phyloP scores from a whole-genome alignment of 2,113 vertebrate species.

The Rostratula benghalensis region DNA sequence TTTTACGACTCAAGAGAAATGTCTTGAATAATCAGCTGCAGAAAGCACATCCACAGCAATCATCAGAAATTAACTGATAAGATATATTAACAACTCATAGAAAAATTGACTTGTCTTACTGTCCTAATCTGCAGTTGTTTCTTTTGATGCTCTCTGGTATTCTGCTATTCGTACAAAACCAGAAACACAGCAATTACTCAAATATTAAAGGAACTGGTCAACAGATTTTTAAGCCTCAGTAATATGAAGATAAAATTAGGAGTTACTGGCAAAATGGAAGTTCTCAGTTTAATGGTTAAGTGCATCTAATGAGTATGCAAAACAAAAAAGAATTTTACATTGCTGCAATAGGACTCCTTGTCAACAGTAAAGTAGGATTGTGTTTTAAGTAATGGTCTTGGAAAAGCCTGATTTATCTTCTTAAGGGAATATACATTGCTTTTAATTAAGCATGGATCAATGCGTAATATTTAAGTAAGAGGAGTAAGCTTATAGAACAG shows the following conservation, averaged over 20 bases:
- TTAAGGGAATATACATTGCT: not conserved
- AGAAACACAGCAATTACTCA: not conserved
- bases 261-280: too few species aligned
- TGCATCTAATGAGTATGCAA: not conserved
- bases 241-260: not conserved
- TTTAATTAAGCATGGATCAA: not conserved
- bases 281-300: not conserved
- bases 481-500: not conserved
- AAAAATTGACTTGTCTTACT: not conserved
- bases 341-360: not conserved
- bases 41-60: not conserved
- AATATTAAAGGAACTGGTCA: not conserved
- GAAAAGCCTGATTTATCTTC: not conserved
- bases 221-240: not conserved
- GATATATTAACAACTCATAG: not conserved
- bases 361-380: not conserved
- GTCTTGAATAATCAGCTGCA: not conserved
- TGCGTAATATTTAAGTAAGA: not conserved
- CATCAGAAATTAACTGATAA: not conserved
- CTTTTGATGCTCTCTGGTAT: not conserved
- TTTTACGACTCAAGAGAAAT: not conserved
- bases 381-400: not conserved
- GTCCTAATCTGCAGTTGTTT: not conserved
- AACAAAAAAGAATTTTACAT: not conserved
- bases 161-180: not conserved